Evolutionary conservation across 2,113 vertebrate species (phyloP), one percentile per base, ranked within the genome.

Genomic region (Helogale parvula): DNA sequence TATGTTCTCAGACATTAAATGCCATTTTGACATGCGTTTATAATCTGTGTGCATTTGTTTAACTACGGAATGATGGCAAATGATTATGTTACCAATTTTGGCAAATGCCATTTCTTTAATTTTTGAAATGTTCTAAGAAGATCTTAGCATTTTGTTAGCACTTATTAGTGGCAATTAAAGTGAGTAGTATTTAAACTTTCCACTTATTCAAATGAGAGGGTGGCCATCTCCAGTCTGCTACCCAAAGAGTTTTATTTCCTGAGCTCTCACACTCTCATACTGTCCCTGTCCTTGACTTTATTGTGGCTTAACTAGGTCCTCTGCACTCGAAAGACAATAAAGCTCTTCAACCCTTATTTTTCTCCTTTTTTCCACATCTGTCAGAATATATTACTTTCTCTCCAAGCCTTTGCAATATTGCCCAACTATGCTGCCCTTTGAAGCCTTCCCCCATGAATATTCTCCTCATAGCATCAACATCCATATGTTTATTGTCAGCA

Each of bases 161-260:
- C 12, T 74, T 29, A 93, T 65, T 65, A 74, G 54, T 74, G 33
- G 72, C 41, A 94, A 87, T 95, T 77, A 68, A 91, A 93, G 77
- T 68, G 93, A 87, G 45, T 66, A 69, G 79, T 72, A 91, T 21
- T 17, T 74, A 94, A 93, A 82, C 71, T 90, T 97, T 92, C 4
- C 38, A 88, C 41, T 68, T 74, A 66, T 35, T 81, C 91, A 88
- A 25, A 68, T 60, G n/a, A 38, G 31, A 94, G 52, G 12, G 25
- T 60, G 13, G 17, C 7, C 50, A 68, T 81, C 57, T 95, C 33
- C 60, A 27, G 82, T 63, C 57, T 81, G 63, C 19, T 60, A 29
- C 6, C 5, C 33, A 45, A 21, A 76, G 66, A 74, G 33, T 94
- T 88, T 94, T 52, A 41, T 66, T 97, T 84, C 29, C 54, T n/a